A percentile compares a stretch with the other conserved stretches of the same genome.
phyloP scores from a whole-genome alignment of 2,113 vertebrate species.

The Malaclemys terrapin region DNA sequence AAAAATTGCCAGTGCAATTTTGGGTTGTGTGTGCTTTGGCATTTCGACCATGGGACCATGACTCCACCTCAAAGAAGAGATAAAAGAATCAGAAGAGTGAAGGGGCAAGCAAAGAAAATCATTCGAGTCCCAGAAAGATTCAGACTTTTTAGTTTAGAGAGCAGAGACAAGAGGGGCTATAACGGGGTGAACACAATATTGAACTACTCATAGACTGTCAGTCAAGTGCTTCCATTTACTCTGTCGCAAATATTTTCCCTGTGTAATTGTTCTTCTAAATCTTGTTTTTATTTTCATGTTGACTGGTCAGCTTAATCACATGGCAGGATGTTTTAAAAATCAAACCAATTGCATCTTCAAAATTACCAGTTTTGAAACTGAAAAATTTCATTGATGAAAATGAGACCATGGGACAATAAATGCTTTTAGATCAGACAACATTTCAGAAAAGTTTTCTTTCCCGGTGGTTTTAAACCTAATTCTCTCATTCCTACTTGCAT shows the following conservation, averaged over 20 bases:
- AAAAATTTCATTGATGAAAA: not conserved
- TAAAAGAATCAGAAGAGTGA: not conserved
- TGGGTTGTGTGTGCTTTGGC: not conserved
- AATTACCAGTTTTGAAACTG: not conserved
- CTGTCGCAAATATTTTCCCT: not conserved
- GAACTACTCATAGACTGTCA: not conserved
- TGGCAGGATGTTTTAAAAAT: not conserved
- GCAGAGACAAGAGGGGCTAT: not conserved
- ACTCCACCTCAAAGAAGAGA: accelerated
- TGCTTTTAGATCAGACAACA: not conserved
- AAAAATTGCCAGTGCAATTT: not conserved
- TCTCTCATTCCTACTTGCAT: not conserved
- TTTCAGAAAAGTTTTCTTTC: not conserved
- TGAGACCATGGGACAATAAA: not conserved
- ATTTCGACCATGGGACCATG: not conserved
- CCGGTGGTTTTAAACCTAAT: not conserved
- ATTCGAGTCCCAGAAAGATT: not conserved
- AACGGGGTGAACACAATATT: not conserved
- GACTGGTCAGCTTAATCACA: not conserved
- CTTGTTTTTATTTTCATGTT: not conserved
- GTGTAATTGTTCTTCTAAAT: not conserved
- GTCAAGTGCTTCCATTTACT: not conserved
- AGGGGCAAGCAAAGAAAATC: not conserved
- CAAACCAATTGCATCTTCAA: not conserved
- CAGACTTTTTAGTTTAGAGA: not conserved